A percentile compares a stretch with the other conserved stretches of the same genome.
Conservation (phyloP, 1,140 invertebrate genomes). For the Bombus soroeensis region DNA sequence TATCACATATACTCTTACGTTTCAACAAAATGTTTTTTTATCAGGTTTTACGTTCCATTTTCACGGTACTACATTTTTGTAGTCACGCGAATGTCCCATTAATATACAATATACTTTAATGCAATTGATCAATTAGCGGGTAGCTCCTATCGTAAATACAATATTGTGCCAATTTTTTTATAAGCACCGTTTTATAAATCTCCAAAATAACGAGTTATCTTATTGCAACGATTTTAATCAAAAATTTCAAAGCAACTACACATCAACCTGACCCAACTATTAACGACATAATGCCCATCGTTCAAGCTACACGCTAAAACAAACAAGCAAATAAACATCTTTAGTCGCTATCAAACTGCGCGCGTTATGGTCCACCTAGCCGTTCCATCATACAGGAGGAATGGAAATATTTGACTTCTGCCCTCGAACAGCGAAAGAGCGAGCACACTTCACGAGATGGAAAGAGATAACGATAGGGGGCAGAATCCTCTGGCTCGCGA, state of each 20-base stretch:
- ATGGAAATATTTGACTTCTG: constrained; percentile 80
- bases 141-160: too few relatives aligned
- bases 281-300: background rate
- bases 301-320: background rate
- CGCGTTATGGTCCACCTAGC: constrained; percentile 50
- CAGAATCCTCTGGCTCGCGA: constrained; percentile 26
- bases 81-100: too few relatives aligned
- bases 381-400: constrained; percentile 47
- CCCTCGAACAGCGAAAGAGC: constrained; percentile 59
- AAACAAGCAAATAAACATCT: background rate
- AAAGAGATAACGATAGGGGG: constrained; percentile 5
- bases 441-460: background rate
- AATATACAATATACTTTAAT: too few relatives aligned
- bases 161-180: too few relatives aligned
- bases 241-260: background rate
- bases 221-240: background rate
- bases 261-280: background rate
- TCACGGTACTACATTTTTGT: too few relatives aligned
- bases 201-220: background rate
- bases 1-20: too few relatives aligned
- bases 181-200: too few relatives aligned
- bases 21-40: too few relatives aligned
- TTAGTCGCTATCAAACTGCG: background rate
- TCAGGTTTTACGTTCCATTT: too few relatives aligned
- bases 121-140: background rate